Evolutionary conservation across 2,797 vertebrate genomes (phyloP).

Genomic region (Adelosebastes latens): DNA sequence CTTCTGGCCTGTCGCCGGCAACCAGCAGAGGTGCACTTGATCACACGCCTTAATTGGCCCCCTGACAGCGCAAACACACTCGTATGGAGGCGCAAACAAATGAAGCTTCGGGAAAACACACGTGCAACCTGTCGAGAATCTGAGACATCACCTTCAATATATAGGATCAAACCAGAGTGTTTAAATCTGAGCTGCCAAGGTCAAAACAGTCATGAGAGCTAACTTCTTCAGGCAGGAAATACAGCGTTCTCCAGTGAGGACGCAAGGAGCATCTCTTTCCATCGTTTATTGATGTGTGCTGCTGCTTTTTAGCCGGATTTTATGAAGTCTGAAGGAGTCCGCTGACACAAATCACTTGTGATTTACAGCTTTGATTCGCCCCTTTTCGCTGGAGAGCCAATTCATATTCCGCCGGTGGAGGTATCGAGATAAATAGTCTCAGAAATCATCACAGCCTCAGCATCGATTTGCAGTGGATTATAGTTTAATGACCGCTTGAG

Average conservation of each 20-base stretch:
- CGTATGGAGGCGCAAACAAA: neutral
- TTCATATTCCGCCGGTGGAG: conserved; percentile 47
- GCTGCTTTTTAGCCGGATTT: conserved; percentile 58
- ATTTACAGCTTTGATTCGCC: conserved; percentile 65
- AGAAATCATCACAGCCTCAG: conserved; percentile 31
- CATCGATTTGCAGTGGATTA: neutral
- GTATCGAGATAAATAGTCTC: conserved; percentile 31
- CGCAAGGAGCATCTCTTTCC: conserved; percentile 40
- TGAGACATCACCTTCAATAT: neutral
- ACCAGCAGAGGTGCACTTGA: conserved; percentile 38
- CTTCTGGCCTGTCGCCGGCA: conserved; percentile 38
- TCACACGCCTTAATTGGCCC: conserved; percentile 53
- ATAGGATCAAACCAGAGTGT: neutral
- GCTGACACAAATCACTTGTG: conserved; percentile 62
- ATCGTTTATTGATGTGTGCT: conserved; percentile 20
- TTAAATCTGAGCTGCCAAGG: neutral
- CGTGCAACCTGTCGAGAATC: neutral
- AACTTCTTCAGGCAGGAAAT: neutral
- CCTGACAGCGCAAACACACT: conserved; percentile 32
- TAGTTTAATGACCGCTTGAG: conserved; percentile 13
- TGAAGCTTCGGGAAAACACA: neutral
- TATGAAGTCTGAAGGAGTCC: conserved; percentile 45
- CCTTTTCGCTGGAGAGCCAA: conserved; percentile 18
- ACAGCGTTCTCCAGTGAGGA: conserved; percentile 7
- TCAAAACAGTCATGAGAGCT: neutral